Evolutionary conservation across 1,140 invertebrate species (phyloP).

Genomic region (Eumaeus atala): DNA sequence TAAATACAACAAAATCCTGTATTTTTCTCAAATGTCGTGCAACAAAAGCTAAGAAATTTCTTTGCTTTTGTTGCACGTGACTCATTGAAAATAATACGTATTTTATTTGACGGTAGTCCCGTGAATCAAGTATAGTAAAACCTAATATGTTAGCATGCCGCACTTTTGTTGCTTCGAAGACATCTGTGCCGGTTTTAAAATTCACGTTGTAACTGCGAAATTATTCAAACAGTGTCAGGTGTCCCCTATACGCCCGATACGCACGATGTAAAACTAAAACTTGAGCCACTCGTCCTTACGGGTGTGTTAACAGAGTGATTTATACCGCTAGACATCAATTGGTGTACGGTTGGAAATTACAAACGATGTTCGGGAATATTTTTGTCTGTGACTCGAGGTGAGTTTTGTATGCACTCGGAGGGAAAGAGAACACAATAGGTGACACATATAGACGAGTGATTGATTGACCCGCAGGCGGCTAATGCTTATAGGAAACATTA

Average conservation of each 20-base stretch:
- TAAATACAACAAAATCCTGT: background rate
- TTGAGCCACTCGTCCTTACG: constrained; percentile 21
- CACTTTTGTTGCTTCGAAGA: constrained; percentile 46
- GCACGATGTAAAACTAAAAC: constrained; percentile 34
- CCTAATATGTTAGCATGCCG: constrained; percentile 20
- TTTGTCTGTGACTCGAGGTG: constrained; percentile 33
- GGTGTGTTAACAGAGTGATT: constrained; percentile 20
- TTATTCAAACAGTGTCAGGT: constrained; percentile 64
- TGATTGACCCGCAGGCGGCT: constrained; percentile 64
- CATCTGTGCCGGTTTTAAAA: constrained; percentile 54
- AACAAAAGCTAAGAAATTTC: background rate
- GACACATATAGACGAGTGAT: constrained; percentile 68
- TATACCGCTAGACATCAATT: constrained; percentile 9
- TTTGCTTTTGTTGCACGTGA: background rate
- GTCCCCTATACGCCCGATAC: constrained; percentile 46
- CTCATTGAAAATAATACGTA: constrained; percentile 1
- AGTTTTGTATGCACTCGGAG: constrained; percentile 31
- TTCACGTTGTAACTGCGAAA: constrained; percentile 57
- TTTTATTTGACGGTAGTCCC: constrained; percentile 13
- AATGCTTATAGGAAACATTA: constrained; percentile 65
- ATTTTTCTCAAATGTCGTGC: no score
- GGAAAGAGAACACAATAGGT: constrained; percentile 46
- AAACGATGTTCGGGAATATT: constrained; percentile 25
- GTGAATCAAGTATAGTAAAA: constrained; percentile 16
- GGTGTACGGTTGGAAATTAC: constrained; percentile 3